A percentile compares a stretch with the other conserved stretches of the same genome.
phyloP scores from a whole-genome alignment of 2,797 vertebrate species.

The Acomys russatus region DNA sequence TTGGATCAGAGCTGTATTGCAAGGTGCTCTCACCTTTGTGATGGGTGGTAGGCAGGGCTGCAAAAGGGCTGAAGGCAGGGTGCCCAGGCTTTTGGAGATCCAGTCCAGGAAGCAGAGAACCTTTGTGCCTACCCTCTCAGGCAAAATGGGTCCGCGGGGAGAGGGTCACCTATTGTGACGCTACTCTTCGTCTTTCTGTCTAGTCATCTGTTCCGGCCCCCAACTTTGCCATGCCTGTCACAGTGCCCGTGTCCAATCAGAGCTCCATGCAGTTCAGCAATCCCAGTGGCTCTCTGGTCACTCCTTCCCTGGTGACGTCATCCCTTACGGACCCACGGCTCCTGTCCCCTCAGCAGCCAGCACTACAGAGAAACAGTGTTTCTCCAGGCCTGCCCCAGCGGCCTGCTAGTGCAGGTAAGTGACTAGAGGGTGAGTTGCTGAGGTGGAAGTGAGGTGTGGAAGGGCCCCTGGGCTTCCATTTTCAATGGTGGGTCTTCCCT shows the following conservation, averaged over 20 bases:
- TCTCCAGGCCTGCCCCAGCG: conserved; percentile 97
- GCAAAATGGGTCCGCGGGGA: neutral
- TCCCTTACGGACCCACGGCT: conserved; percentile 97
- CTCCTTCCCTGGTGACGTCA: conserved; percentile 96
- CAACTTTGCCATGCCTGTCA: conserved; percentile 98
- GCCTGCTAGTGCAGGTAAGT: conserved; percentile 96
- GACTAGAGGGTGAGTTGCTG: accelerated
- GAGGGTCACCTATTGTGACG: conserved; percentile 27
- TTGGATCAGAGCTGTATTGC: conserved; percentile 39
- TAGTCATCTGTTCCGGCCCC: conserved; percentile 96
- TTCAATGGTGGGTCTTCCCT: no score
- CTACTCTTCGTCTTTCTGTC: conserved; percentile 74
- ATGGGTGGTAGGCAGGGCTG: conserved; percentile 39
- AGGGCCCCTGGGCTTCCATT: neutral
- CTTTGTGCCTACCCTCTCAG: conserved; percentile 16
- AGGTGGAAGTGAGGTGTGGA: neutral
- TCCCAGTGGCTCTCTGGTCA: conserved; percentile 94
- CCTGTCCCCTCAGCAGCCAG: conserved; percentile 95
- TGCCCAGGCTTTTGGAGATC: neutral
- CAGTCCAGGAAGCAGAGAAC: neutral
- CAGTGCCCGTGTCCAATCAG: conserved; percentile 97
- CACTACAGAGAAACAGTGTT: conserved; percentile 96
- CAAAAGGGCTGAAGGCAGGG: neutral
- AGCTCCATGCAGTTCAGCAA: conserved; percentile 97
- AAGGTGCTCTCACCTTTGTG: neutral